These are phyloP conservation scores for Cervus canadensis DNA, from an alignment of 2,113 vertebrate genomes.

Conservation along the genomic window DNA sequence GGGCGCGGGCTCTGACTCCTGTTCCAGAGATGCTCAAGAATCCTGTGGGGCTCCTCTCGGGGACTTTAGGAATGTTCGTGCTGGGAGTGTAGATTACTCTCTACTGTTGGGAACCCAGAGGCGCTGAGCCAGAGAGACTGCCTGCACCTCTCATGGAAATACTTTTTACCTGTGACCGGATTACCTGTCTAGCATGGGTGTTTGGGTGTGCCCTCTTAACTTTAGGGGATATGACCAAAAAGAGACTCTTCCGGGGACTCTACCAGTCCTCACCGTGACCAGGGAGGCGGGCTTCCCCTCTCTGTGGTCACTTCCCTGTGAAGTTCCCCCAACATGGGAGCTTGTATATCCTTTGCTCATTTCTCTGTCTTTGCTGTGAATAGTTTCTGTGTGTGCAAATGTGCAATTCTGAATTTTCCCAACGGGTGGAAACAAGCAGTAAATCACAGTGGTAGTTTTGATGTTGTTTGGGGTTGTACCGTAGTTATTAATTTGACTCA, in stretches of 20 bases:
- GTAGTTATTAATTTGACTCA: background rate
- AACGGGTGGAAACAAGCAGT: background rate
- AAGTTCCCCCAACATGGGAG: background rate
- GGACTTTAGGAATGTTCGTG: background rate
- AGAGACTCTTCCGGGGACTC: background rate
- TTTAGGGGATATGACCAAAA: background rate
- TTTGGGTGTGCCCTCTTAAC: background rate
- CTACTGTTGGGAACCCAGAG: background rate
- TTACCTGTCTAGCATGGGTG: background rate
- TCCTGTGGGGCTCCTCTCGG: background rate
- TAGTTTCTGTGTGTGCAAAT: background rate
- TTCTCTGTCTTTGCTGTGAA: background rate
- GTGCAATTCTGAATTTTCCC: background rate
- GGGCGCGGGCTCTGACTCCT: background rate
- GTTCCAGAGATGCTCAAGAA: background rate
- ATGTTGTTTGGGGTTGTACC: background rate
- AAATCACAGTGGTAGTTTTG: background rate
- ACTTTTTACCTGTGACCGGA: background rate
- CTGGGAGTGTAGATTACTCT: background rate
- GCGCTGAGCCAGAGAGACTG: accelerated
- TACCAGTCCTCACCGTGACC: background rate
- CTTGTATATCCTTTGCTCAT: background rate
- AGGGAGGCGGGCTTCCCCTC: background rate
- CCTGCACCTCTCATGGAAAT: background rate
- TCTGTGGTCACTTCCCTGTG: background rate